These are phyloP conservation scores for Aulostomus chinensis DNA, from an alignment of 2,797 vertebrate species.

Conservation along the genomic window DNA sequence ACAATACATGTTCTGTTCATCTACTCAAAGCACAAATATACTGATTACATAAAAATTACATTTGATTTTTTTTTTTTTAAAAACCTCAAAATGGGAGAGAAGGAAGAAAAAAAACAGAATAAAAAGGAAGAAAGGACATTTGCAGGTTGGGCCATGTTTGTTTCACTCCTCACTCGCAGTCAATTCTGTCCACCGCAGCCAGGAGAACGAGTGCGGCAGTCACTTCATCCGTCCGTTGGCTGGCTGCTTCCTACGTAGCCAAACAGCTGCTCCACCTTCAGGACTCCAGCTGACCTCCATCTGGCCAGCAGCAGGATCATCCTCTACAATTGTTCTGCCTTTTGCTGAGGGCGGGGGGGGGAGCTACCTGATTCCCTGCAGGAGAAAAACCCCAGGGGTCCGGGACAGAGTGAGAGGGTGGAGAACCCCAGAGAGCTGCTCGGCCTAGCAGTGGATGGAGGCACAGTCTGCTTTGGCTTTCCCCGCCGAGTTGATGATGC, in stretches of 20 bases:
- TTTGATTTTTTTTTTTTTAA: constrained; percentile 14
- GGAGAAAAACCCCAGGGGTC: constrained; percentile 22
- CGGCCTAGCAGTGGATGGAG: constrained; percentile 89
- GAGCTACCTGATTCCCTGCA: constrained; percentile 16
- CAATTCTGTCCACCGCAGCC: constrained; percentile 21
- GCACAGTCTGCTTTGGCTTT: constrained; percentile 95
- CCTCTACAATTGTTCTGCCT: constrained; percentile 21
- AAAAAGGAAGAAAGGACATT: constrained; percentile 30
- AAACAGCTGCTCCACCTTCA: constrained; percentile 2
- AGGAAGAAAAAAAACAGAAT: constrained; percentile 16
- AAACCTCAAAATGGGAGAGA: constrained; percentile 27
- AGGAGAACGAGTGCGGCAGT: constrained; percentile 8
- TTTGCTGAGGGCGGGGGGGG: constrained; percentile 15
- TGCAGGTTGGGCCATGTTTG: not conserved
- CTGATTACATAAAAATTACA: constrained; percentile 52
- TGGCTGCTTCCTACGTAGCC: too few relatives aligned
- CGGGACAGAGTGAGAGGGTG: constrained; percentile 5
- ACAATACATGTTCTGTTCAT: constrained; percentile 57
- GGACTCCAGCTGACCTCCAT: constrained; percentile 36
- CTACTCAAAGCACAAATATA: constrained; percentile 62
- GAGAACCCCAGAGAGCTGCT: not conserved
- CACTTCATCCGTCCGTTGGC: too few relatives aligned
- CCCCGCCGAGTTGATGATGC: constrained; percentile 94
- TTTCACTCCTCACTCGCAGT: constrained; percentile 7
- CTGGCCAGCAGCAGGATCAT: not conserved